Conservation (phyloP, 2,113 vertebrate species). For the Rhea americana region DNA sequence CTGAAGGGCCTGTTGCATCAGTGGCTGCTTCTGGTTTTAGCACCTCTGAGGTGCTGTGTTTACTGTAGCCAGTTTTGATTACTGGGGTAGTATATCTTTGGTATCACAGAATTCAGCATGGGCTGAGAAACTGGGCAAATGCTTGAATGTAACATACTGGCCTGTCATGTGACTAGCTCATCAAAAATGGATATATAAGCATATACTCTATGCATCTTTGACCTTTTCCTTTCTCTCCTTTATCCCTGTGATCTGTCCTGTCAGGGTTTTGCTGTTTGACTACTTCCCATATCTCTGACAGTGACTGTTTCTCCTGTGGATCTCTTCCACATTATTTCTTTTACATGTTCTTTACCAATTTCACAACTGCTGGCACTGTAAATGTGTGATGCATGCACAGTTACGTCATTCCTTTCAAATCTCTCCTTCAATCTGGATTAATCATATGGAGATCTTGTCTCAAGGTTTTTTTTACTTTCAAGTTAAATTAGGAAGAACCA, state of each 20-base stretch:
- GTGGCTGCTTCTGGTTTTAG: not conserved
- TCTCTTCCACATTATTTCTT: not conserved
- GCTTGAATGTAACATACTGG: no score
- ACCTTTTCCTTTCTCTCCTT: not conserved
- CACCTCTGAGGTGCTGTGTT: not conserved
- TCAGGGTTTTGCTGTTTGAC: not conserved
- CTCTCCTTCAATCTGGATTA: no score
- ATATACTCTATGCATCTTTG: not conserved
- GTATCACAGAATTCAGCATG: not conserved
- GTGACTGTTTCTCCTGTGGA: not conserved
- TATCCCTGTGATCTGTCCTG: not conserved
- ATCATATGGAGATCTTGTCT: not conserved
- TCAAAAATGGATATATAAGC: no score
- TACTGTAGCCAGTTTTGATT: not conserved
- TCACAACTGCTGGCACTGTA: not conserved
- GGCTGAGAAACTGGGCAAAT: not conserved
- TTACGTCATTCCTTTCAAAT: no score
- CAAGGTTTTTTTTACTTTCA: not conserved
- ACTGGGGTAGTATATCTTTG: no score
- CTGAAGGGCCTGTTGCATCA: rapidly evolving
- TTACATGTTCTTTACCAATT: not conserved
- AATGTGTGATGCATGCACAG: not conserved
- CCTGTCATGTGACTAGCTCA: not conserved
- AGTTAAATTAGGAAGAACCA: not conserved
- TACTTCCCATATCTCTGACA: rapidly evolving